Evolutionary conservation across 2,888 invertebrate genomes (phyloP).

Genomic region (Eupeodes luniger): DNA sequence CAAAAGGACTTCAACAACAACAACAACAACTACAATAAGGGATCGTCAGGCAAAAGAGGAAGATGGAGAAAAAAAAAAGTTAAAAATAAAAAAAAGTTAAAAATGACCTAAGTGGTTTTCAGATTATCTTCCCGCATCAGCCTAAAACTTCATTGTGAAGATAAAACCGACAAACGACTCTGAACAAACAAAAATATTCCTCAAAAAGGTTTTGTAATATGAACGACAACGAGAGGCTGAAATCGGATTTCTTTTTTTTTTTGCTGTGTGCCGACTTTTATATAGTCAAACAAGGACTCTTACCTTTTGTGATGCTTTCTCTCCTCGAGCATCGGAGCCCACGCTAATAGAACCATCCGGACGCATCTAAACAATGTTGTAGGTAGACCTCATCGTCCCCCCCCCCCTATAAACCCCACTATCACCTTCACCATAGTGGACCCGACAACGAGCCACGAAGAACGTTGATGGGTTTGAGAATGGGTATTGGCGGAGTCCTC

Average conservation of each 20-base stretch:
- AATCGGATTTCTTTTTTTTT: conserved; percentile 33
- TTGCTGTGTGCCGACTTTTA: not conserved
- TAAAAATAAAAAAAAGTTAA: conserved; percentile 16
- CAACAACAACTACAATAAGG: not conserved
- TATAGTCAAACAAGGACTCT: conserved; percentile 39
- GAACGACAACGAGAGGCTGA: conserved; percentile 26
- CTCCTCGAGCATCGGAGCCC: conserved; percentile 33
- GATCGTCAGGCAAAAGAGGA: not conserved
- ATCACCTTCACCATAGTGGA: not conserved
- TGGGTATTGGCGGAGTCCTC: conserved; percentile 69
- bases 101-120: conserved; percentile 63
- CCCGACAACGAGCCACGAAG: not conserved
- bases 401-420: too few relatives aligned
- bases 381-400: conserved; percentile 31
- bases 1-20: conserved; percentile 28
- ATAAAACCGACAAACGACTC: conserved; percentile 65
- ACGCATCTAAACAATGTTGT: conserved; percentile 73
- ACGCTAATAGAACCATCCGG: conserved; percentile 72
- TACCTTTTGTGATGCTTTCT: conserved; percentile 59
- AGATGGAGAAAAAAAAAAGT: not conserved
- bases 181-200: conserved; percentile 62
- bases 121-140: conserved; percentile 55
- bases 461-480: conserved; percentile 10
- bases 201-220: conserved; percentile 39
- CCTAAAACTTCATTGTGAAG: conserved; percentile 64